phyloP scores from a whole-genome alignment of 2,888 invertebrate genomes.

The Luffia ferchaultella region DNA sequence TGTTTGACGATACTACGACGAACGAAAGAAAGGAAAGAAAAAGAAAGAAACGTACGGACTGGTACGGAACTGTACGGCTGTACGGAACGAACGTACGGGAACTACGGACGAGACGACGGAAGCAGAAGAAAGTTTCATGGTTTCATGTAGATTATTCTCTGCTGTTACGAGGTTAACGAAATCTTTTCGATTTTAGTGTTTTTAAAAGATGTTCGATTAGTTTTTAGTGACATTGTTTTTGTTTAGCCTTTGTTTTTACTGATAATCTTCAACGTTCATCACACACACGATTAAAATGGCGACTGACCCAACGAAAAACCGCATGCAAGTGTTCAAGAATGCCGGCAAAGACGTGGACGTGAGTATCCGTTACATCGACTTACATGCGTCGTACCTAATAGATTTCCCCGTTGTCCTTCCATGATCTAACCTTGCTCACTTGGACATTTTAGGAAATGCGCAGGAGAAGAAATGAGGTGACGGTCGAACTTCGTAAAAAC shows the following conservation, averaged over 20 bases:
- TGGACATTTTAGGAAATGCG: constrained; percentile 85
- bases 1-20: no score
- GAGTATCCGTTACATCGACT: constrained; percentile 53
- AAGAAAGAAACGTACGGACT: constrained; percentile 36
- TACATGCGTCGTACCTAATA: neutral
- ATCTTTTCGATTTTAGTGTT: constrained; percentile 42
- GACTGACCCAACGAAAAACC: constrained; percentile 81
- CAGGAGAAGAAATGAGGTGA: constrained; percentile 94
- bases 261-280: constrained; percentile 28
- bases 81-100: no score
- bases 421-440: neutral
- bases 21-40: constrained; percentile 32
- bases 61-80: no score
- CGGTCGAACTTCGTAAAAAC: constrained; percentile 96
- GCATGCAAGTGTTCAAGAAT: constrained; percentile 96
- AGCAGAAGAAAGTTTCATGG: no score
- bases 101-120: no score
- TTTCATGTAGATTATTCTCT: constrained; percentile 48
- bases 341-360: constrained; percentile 99
- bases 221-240: constrained; percentile 38
- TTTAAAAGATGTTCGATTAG: constrained; percentile 55
- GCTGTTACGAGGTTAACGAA: constrained; percentile 41
- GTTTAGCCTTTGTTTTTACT: constrained; percentile 51
- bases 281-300: constrained; percentile 71
- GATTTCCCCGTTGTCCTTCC: neutral